Evolutionary conservation across 2,113 vertebrate genomes (phyloP), one percentile per base, ranked within the genome.

Genomic region (Scortum barcoo): DNA sequence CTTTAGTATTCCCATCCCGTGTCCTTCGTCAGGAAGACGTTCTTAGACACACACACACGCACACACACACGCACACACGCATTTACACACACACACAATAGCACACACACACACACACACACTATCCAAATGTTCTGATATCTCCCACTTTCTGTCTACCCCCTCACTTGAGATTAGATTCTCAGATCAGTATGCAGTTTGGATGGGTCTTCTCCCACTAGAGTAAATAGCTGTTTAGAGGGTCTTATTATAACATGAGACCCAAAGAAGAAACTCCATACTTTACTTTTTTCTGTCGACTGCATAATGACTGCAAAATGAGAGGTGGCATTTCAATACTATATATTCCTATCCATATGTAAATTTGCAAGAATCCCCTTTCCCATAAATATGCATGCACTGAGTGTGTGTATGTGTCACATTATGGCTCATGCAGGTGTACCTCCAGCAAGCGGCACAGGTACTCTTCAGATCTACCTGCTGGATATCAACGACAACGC

Each of bases 401-500:
- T 88, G 30, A 81, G 19, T 61, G 44, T 80, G 9, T 72, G 24
- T 83, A 56, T 72, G 42, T 72, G 36, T 72, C 26, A 51, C 48
- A 85, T 68, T 16, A 20, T 87, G 81, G 86, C 90, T 46, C 17
- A 54, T 83, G 85, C 72, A 99, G 98, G 97, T 81, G 91, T 95
- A 58, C 97, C 97, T 46, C 94, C 96, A 0, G 98, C 98, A 91
- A 99, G 96, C 24, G 97, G 98, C 50, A 99, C 98, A 0, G 98
- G 98, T 19, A 99, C 98, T 0, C 94, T 99, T 72, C 98, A 99
- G 89, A 98, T 99, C 90, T 91, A 94, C 87, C 95, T 99, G 88
- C 93, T 97, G 90, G 98, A 99, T 90, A 97, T 99, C 91, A 99
- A 99, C 53, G 98, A 99, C 93, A 99, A 99, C 42, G 97, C 98